Conservation (phyloP, 1,140 invertebrate species). For the Pseudomyrmex gracilis region DNA sequence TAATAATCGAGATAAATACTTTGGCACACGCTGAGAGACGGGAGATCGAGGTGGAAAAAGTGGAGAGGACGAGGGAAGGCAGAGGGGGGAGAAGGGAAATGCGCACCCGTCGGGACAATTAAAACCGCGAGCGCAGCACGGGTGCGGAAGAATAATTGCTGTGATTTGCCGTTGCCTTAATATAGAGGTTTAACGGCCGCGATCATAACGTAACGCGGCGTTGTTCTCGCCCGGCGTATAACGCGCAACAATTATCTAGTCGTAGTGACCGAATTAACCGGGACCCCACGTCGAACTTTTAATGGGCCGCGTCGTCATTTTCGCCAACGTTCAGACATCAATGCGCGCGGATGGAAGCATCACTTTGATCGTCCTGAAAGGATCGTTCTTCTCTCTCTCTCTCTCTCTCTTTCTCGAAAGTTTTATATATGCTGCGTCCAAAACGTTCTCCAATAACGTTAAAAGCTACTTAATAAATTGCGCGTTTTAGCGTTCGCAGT, state of each 20-base stretch:
- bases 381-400: too few relatives aligned
- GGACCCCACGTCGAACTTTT: background rate
- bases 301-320: background rate
- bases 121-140: conserved; percentile 34
- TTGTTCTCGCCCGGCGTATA: background rate
- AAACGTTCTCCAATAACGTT: conserved; percentile 3
- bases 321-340: background rate
- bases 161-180: conserved; percentile 51
- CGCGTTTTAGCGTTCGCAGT: background rate
- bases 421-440: background rate
- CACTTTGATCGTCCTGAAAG: conserved; percentile 14
- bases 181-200: conserved; percentile 3
- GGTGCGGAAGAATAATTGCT: conserved; percentile 55
- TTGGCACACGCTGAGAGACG: background rate
- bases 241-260: conserved; percentile 21
- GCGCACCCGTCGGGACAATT: conserved; percentile 46
- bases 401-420: too few relatives aligned
- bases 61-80: too few relatives aligned
- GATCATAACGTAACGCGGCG: background rate
- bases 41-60: too few relatives aligned
- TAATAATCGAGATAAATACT: conserved; percentile 66
- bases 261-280: conserved; percentile 8
- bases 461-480: conserved; percentile 12
- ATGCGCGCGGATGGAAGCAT: background rate
- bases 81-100: too few relatives aligned